Evolutionary conservation across 2,797 vertebrate species (phyloP).

Genomic region (Cynodonichthys magdalenae): DNA sequence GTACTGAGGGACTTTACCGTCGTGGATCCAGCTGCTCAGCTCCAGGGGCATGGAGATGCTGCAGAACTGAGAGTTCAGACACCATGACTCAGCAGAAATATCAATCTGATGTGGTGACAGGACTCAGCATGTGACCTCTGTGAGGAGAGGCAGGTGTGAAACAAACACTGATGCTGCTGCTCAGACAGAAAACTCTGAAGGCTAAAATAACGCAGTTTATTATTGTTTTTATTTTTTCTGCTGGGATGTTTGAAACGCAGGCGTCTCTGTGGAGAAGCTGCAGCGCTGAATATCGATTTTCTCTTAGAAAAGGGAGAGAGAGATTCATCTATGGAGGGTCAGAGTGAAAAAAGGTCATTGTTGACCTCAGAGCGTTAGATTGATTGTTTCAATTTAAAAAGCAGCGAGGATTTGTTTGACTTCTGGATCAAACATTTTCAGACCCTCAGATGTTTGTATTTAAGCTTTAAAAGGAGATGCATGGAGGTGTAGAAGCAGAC

Average conservation of each 20-base stretch:
- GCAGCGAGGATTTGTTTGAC: not conserved
- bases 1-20: not conserved
- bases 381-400: not conserved
- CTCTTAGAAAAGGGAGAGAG: not conserved
- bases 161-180: not conserved
- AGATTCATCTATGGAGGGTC: not conserved
- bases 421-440: not conserved
- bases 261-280: not conserved
- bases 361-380: not conserved
- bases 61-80: slow-evolving; percentile 25
- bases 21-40: slow-evolving; percentile 42
- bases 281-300: slow-evolving; percentile 14
- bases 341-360: not conserved
- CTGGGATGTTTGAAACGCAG: not conserved
- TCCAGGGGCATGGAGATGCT: slow-evolving; percentile 17
- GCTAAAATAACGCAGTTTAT: not conserved
- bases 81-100: slow-evolving; percentile 45
- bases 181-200: not conserved
- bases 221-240: not conserved
- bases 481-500: not conserved
- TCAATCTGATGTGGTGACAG: slow-evolving; percentile 16
- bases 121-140: slow-evolving; percentile 18
- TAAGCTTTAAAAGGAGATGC: not conserved
- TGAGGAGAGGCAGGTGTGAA: not conserved
- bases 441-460: not conserved